A percentile compares a stretch with the other conserved stretches of the same genome.
phyloP scores from a whole-genome alignment of 1,140 invertebrate genomes.

The Drosophila sp. region DNA sequence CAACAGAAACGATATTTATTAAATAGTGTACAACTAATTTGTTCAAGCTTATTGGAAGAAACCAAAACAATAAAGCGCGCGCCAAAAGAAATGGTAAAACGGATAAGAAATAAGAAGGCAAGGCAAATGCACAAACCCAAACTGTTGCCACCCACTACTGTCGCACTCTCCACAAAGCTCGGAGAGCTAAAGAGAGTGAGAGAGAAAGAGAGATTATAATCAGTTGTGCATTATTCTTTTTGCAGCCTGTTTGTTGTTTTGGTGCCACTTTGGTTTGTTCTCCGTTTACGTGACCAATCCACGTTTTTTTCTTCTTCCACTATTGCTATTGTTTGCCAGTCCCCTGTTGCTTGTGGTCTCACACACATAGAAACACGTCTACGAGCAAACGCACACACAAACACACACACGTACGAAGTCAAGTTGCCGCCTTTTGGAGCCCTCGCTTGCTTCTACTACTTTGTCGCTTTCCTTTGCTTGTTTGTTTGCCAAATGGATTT shows the following conservation, averaged over 20 bases:
- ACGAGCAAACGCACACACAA: background rate
- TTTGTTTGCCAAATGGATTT: constrained; percentile 72
- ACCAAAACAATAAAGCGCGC: constrained; percentile 64
- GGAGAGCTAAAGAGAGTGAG: background rate
- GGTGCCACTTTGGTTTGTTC: constrained; percentile 41
- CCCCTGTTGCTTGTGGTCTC: constrained; percentile 45
- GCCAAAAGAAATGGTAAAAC: constrained; percentile 46
- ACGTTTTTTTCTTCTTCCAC: constrained; percentile 40
- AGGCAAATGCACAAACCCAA: constrained; percentile 24
- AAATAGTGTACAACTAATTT: constrained; percentile 2
- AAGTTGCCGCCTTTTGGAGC: constrained; percentile 65
- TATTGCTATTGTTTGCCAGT: constrained; percentile 46
- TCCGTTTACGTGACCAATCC: constrained; percentile 54
- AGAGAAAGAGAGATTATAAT: constrained; percentile 50
- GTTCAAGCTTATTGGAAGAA: constrained; percentile 32
- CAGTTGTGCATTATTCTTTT: constrained; percentile 54
- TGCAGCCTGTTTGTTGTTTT: constrained; percentile 57
- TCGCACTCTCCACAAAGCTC: constrained; percentile 6
- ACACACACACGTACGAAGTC: constrained; percentile 21
- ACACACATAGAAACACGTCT: constrained; percentile 3
- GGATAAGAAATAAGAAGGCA: constrained; percentile 15
- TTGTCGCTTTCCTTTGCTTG: constrained; percentile 32
- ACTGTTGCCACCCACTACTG: constrained; percentile 54
- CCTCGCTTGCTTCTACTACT: constrained; percentile 30
- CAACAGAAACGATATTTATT: background rate